Evolutionary conservation across 2,888 invertebrate species (phyloP), one percentile per base, ranked within the genome.

Genomic region (Eupithecia tripunctaria): DNA sequence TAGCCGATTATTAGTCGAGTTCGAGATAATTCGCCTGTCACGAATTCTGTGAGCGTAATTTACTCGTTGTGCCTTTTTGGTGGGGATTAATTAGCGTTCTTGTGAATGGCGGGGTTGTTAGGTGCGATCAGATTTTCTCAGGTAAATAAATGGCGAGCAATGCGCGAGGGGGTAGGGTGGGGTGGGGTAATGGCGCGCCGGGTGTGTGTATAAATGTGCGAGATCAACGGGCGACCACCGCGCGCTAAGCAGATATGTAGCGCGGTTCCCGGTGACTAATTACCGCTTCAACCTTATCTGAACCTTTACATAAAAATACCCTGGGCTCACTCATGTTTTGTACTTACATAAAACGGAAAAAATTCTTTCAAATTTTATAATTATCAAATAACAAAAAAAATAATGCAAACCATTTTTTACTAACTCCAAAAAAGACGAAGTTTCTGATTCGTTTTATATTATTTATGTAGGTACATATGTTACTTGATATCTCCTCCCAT

Each of bases 181-280:
- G 82, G 79, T 70, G 76, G 73, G 84, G 82, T 84, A 86, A 87
- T 86, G 81, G 80, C 75, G 70, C 73, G 75, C 73, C 67, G 72
- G 79, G 76, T 78, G 79, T 78, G 78, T 77, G 80, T 85, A 86
- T 80, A 85, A 87, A 88, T 86, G 85, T 82, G 81, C 76, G 78
- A 84, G 85, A 80, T 86, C 83, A 85, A 82, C 78, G 77, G 66
- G 72, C 71, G 68, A 74, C 78, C 76, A 71, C 80, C 74, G 79
- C 80, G 76, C 81, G 79, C 85, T 85, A 82, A 84, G 84, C 84
- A 85, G 85, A 86, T 84, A 80, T 84, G 85, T 85, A 79, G 82
- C 81, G 82, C 75, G 80, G 78, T 81, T 69, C 78, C 76, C 80
- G 71, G 78, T 77, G 80, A 85, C 84, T 88, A 86, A 89, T 89